Conservation (phyloP, 1,140 invertebrate species). For the Megathymus violae region DNA sequence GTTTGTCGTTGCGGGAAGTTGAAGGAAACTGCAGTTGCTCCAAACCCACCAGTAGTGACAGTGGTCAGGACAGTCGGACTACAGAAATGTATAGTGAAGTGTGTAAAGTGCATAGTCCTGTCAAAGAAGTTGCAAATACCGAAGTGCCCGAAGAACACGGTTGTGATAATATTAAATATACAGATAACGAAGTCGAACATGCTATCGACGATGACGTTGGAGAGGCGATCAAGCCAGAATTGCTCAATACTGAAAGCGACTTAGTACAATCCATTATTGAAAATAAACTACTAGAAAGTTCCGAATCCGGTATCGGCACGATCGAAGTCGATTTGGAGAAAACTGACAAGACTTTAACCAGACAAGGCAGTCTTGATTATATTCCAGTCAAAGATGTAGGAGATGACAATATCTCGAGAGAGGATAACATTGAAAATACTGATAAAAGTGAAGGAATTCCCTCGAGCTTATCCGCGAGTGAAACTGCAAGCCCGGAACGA, state of each 20-base stretch:
- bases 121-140: conserved; percentile 58
- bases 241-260: conserved; percentile 72
- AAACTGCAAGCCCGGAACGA: conserved; percentile 79
- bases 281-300: conserved; percentile 72
- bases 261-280: conserved; percentile 86
- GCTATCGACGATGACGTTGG: conserved; percentile 67
- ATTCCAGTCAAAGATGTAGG: conserved; percentile 82
- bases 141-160: conserved; percentile 65
- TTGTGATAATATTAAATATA: conserved; percentile 77
- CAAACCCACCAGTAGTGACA: conserved; percentile 48
- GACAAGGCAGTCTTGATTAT: conserved; percentile 80
- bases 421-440: conserved; percentile 77
- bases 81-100: conserved; percentile 80
- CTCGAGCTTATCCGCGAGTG: conserved; percentile 79
- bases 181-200: conserved; percentile 74
- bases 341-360: conserved; percentile 84
- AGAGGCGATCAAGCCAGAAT: conserved; percentile 46
- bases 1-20: conserved; percentile 74
- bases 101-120: conserved; percentile 80
- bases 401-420: conserved; percentile 70
- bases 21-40: conserved; percentile 65
- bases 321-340: conserved; percentile 73
- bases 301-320: conserved; percentile 68
- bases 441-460: conserved; percentile 78
- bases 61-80: conserved; percentile 67